These are phyloP conservation scores for Nixonia krombeini DNA, from an alignment of 1,140 invertebrate species.

Conservation along the genomic window DNA sequence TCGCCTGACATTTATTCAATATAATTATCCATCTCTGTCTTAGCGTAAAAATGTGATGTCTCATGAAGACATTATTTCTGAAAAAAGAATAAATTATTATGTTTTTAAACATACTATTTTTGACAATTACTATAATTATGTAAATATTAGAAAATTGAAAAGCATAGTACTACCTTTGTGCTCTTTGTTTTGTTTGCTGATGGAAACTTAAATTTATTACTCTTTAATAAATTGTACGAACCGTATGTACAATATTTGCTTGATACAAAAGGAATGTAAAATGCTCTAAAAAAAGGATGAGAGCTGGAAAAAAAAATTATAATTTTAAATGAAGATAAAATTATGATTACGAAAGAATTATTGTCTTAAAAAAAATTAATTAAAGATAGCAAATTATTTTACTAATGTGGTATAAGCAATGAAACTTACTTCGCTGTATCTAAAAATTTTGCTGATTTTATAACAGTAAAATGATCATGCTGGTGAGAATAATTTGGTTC, in stretches of 20 bases:
- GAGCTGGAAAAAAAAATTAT: constrained; percentile 74
- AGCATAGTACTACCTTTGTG: constrained; percentile 16
- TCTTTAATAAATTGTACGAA: constrained; percentile 87
- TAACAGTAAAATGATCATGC: constrained; percentile 80
- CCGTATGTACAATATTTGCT: constrained; percentile 80
- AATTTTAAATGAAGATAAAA: too few species aligned
- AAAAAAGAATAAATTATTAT: too few species aligned
- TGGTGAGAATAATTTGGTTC: constrained; percentile 88
- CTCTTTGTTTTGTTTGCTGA: constrained; percentile 44
- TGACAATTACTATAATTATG: too few species aligned
- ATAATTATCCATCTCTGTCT: too few species aligned
- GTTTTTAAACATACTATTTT: too few species aligned
- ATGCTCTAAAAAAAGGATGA: constrained; percentile 85
- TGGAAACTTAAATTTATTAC: constrained; percentile 65
- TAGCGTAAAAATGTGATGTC: too few species aligned
- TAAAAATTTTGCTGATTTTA: constrained; percentile 84
- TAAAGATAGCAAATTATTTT: constrained; percentile 21
- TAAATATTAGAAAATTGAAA: too few species aligned
- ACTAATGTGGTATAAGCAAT: constrained; percentile 12
- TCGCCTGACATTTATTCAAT: too few species aligned
- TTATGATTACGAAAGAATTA: too few species aligned
- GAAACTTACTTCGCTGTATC: constrained; percentile 77
- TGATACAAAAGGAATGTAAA: constrained; percentile 90
- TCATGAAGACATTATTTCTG: too few species aligned
- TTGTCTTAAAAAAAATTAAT: constrained; percentile 22